Conservation (phyloP, 2,797 vertebrate genomes). For the Hirundo rustica region DNA sequence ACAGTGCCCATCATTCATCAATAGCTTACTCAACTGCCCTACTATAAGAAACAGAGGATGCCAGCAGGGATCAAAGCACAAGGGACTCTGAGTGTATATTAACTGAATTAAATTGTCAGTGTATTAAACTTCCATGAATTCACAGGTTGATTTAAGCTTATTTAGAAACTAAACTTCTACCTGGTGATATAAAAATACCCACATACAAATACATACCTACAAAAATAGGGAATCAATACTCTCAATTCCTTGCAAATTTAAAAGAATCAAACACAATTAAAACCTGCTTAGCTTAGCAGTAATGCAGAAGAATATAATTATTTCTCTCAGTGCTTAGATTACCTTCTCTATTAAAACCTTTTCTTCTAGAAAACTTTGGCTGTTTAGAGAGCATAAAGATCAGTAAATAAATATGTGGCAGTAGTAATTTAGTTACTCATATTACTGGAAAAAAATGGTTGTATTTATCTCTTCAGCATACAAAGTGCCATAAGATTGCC, state of each 20-base stretch:
- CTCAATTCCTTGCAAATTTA: constrained; percentile 26
- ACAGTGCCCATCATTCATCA: constrained; percentile 20
- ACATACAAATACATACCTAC: not conserved
- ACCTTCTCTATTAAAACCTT: constrained; percentile 42
- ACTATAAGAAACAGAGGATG: constrained; percentile 9
- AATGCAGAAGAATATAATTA: constrained; percentile 27
- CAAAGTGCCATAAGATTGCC: not conserved
- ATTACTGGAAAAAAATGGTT: constrained; percentile 10
- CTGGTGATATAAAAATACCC: not conserved
- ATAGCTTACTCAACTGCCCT: constrained; percentile 24
- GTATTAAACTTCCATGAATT: constrained; percentile 17
- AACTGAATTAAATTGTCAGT: constrained; percentile 39
- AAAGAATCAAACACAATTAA: constrained; percentile 64
- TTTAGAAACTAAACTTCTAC: not conserved
- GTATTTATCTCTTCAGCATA: constrained; percentile 28
- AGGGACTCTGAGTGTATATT: not conserved
- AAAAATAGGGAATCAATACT: constrained; percentile 50
- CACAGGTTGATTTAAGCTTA: not conserved
- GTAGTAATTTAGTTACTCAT: constrained; percentile 47
- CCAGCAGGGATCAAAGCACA: constrained; percentile 9
- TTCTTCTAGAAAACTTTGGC: constrained; percentile 60
- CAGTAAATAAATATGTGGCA: constrained; percentile 51
- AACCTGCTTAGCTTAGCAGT: constrained; percentile 34
- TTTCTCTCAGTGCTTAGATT: constrained; percentile 51
- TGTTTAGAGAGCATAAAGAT: constrained; percentile 51